Evolutionary conservation across 2,797 vertebrate genomes (phyloP), one percentile per base, ranked within the genome.

Genomic region (Austrolebias charrua): DNA sequence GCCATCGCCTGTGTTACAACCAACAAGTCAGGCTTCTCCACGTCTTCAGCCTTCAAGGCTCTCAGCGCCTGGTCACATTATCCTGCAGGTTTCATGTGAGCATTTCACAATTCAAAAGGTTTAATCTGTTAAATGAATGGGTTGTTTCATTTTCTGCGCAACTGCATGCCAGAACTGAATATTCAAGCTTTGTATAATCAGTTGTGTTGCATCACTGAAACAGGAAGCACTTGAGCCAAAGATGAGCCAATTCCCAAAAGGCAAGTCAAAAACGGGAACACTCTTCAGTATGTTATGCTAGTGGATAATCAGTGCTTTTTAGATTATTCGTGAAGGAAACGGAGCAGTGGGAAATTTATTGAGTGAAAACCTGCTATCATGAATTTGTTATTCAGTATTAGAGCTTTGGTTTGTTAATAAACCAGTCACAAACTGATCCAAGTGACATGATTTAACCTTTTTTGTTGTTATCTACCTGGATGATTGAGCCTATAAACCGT

Each of bases 1-100:
- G 78, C 44, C 75, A 81, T 55, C 44, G 59, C 68, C 53, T 65
- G 19, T 7, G 7, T 24, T 52, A 44, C 44, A 59, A 63, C 55
- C 58, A 55, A 60, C 48, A 54, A 68, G 52, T 55, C 20, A 45
- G 29, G 18, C 42, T 28, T 58, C n/a, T 5, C 15, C 5, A 48
- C 47, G 47, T 62, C 33, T 74, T 40, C 31, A 18, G 44, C 19
- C 4, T 19, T 29, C 24, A 24, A 5, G 13, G n/a, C 44, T 29
- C 19, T 38, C 13, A 46, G 5, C 29, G 4, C 7, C 24, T 44
- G 9, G n/a, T 11, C 47, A 31, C 42, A 53, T 47, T 16, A 24
- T 40, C 49, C n/a, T 49, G 46, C 18, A 24, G 4, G 13, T 18
- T 24, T 55, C 4, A 24, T 6, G 2, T 42, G 3, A 7, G 18